A percentile compares a stretch with the other conserved stretches of the same genome.
phyloP scores from a whole-genome alignment of 2,797 vertebrate species.

The Acanthurus tractus region DNA sequence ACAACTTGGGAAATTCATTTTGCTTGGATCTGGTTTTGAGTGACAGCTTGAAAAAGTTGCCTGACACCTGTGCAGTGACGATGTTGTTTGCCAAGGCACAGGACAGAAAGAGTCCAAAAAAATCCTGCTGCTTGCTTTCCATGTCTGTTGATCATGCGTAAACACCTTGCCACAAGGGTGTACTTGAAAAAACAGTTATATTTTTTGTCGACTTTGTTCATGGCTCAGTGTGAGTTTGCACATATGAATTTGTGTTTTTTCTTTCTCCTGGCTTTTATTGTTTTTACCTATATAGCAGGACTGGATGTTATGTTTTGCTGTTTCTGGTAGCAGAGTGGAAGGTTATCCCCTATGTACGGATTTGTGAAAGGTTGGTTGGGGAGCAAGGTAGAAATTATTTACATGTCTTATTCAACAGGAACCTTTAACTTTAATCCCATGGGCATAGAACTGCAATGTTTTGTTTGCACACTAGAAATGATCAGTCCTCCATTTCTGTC shows the following conservation, averaged over 20 bases:
- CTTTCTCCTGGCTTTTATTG: background rate
- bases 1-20: conserved; percentile 60
- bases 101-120: conserved; percentile 51
- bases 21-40: conserved; percentile 61
- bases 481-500: background rate
- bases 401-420: background rate
- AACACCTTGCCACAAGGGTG: conserved; percentile 49
- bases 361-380: background rate
- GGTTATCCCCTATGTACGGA: background rate
- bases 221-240: conserved; percentile 29
- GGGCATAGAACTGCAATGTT: background rate
- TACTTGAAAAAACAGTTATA: conserved; percentile 12
- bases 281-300: conserved; percentile 9
- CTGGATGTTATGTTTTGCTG: background rate
- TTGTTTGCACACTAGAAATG: background rate
- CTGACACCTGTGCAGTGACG: conserved; percentile 53
- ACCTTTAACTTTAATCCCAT: background rate
- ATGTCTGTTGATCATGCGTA: conserved; percentile 50
- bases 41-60: conserved; percentile 56
- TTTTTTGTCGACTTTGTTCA: conserved; percentile 42
- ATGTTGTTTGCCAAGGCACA: conserved; percentile 48
- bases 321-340: conserved; percentile 1
- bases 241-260: conserved; percentile 27
- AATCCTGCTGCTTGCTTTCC: conserved; percentile 44
- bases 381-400: background rate